Percentiles rank a stretch among this genome's conserved stretches.
These are phyloP conservation scores for Cerceris rybyensis DNA, from an alignment of 2,888 invertebrate genomes.

Conservation along the genomic window DNA sequence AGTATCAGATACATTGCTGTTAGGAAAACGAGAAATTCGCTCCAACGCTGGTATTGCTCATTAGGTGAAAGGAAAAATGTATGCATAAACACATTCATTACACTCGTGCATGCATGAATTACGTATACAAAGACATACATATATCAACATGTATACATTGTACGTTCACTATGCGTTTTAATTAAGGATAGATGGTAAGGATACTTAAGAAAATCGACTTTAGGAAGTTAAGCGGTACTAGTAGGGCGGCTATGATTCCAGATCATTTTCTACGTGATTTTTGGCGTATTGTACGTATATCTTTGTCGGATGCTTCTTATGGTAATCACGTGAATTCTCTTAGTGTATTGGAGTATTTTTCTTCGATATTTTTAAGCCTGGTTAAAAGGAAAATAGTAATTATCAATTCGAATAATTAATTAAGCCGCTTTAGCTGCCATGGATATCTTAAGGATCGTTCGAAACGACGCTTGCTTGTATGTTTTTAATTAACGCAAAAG, in stretches of 20 bases:
- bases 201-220: constrained; percentile 37
- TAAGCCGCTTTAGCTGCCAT: too few relatives aligned
- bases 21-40: background rate
- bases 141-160: background rate
- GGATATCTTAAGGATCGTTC: too few relatives aligned
- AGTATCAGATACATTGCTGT: background rate
- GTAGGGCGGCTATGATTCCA: constrained; percentile 9
- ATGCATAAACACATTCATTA: background rate
- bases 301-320: too few relatives aligned
- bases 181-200: constrained; percentile 36
- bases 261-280: constrained; percentile 3
- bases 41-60: background rate
- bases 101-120: too few relatives aligned
- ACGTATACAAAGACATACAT: background rate
- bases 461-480: too few relatives aligned
- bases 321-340: too few relatives aligned
- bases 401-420: too few relatives aligned
- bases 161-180: constrained; percentile 19
- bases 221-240: constrained; percentile 18
- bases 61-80: background rate
- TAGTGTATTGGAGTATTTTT: too few relatives aligned
- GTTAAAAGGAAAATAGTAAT: too few relatives aligned
- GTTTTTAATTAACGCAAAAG: too few relatives aligned
- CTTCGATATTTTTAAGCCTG: too few relatives aligned
- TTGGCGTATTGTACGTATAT: background rate